Evolutionary conservation across 2,888 invertebrate species (phyloP).

Genomic region (Alcis repandata): DNA sequence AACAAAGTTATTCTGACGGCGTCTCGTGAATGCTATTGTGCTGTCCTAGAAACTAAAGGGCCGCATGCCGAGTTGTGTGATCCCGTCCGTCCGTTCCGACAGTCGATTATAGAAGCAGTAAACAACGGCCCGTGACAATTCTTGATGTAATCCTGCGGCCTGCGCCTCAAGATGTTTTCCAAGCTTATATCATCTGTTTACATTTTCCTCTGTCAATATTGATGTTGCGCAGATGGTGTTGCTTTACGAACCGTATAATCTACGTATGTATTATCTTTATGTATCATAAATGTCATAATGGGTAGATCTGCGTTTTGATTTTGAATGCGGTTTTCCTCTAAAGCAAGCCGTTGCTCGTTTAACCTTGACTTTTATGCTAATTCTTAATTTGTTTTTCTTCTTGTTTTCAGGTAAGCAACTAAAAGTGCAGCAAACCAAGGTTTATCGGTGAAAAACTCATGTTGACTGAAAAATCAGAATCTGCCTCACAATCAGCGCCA

Average conservation of each 20-base stretch:
- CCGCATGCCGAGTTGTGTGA: slow-evolving; percentile 18
- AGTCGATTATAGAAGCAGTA: slow-evolving; percentile 24
- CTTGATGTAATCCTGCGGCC: neutral
- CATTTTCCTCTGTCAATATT: slow-evolving; percentile 44
- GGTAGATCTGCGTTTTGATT: slow-evolving; percentile 5
- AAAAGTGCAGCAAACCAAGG: neutral
- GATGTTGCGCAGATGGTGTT: slow-evolving; percentile 34
- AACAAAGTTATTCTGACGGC: slow-evolving; percentile 3
- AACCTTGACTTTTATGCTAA: neutral
- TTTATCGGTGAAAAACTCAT: neutral
- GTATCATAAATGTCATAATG: slow-evolving; percentile 1
- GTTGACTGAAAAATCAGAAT: neutral
- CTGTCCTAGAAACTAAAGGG: slow-evolving; percentile 13
- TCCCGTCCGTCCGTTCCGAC: slow-evolving; percentile 1
- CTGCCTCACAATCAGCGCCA: neutral
- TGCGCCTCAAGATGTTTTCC: slow-evolving; percentile 27
- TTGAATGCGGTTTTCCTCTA: slow-evolving; percentile 12
- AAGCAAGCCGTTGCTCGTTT: neutral
- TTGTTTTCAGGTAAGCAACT: slow-evolving; percentile 29
- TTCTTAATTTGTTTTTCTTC: slow-evolving; percentile 3
- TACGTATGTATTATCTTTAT: slow-evolving; percentile 10
- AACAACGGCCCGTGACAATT: slow-evolving; percentile 21
- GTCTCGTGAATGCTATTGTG: slow-evolving; percentile 22
- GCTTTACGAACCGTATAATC: slow-evolving; percentile 24
- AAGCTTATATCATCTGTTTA: slow-evolving; percentile 46